Evolutionary conservation across 2,888 invertebrate genomes (phyloP).

Genomic region (Theodoxus fluviatilis): DNA sequence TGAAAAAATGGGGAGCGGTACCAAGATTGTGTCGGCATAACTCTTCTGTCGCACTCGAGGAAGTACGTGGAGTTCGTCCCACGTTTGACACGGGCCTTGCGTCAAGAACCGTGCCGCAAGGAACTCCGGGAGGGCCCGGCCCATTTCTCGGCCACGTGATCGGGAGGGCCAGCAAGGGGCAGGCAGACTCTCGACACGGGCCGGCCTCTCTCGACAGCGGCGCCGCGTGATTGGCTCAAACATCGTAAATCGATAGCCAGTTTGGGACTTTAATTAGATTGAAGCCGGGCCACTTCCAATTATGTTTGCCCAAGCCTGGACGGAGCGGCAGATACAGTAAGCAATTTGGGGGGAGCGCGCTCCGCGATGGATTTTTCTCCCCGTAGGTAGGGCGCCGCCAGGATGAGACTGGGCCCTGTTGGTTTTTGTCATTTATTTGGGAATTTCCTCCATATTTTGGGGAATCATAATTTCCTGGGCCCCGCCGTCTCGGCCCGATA

Average conservation of each 20-base stretch:
- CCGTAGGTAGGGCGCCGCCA: not conserved
- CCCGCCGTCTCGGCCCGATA: constrained; percentile 31
- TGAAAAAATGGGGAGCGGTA: too few relatives aligned
- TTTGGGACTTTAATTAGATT: constrained; percentile 40
- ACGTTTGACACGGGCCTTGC: too few relatives aligned
- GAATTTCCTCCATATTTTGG: constrained; percentile 39
- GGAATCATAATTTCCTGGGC: constrained; percentile 34
- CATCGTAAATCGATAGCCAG: constrained; percentile 36
- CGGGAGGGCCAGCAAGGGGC: constrained; percentile 1
- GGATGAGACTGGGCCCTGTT: constrained; percentile 24
- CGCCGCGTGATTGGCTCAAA: constrained; percentile 33
- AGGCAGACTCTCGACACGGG: constrained; percentile 31
- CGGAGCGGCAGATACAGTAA: constrained; percentile 27
- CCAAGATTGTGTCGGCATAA: too few relatives aligned
- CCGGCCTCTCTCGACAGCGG: not conserved
- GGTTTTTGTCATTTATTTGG: constrained; percentile 33
- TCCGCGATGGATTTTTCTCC: constrained; percentile 26
- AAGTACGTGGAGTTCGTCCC: too few relatives aligned
- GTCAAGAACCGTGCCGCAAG: too few relatives aligned
- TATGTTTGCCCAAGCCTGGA: constrained; percentile 33
- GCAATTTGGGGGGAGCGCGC: constrained; percentile 30
- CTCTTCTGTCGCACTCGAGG: too few relatives aligned
- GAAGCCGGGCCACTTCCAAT: constrained; percentile 35
- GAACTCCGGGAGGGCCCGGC: not conserved
- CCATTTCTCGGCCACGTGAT: not conserved